A percentile compares a stretch with the other conserved stretches of the same genome.
Conservation (phyloP, 1,140 invertebrate species). For the Mercenaria mercenaria region DNA sequence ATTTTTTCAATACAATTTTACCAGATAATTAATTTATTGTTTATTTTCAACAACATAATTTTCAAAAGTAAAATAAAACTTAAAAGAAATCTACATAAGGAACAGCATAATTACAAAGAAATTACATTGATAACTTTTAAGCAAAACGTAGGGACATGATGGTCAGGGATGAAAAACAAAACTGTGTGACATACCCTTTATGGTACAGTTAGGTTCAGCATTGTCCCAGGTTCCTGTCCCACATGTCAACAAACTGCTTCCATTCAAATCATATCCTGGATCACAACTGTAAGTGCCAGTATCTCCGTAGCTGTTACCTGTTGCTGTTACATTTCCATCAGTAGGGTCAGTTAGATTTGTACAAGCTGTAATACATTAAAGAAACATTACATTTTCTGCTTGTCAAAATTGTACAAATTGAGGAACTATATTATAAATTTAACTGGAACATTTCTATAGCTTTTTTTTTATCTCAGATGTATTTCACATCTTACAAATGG, state of each 20-base stretch:
- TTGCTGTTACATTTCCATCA: not conserved
- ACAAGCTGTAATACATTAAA: conserved; percentile 19
- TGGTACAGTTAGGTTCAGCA: not conserved
- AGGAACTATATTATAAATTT: not conserved
- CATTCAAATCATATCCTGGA: not conserved
- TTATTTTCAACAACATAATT: too few relatives aligned
- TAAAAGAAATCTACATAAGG: too few relatives aligned
- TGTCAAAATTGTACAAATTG: not conserved
- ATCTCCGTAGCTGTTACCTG: not conserved
- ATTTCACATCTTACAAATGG: too few relatives aligned
- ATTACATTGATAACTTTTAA: too few relatives aligned
- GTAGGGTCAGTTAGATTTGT: too few relatives aligned
- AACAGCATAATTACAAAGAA: too few relatives aligned
- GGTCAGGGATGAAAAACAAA: too few relatives aligned
- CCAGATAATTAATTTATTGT: too few relatives aligned
- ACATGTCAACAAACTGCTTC: not conserved
- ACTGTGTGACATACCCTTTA: not conserved
- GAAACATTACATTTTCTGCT: not conserved
- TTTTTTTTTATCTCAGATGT: not conserved
- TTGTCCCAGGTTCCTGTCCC: not conserved
- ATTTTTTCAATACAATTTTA: too few relatives aligned
- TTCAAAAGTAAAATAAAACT: too few relatives aligned
- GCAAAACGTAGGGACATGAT: too few relatives aligned
- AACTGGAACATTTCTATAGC: not conserved
- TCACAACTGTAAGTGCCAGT: not conserved